Evolutionary conservation across 2,888 invertebrate genomes (phyloP).

Genomic region (Drosophila kuntzei): DNA sequence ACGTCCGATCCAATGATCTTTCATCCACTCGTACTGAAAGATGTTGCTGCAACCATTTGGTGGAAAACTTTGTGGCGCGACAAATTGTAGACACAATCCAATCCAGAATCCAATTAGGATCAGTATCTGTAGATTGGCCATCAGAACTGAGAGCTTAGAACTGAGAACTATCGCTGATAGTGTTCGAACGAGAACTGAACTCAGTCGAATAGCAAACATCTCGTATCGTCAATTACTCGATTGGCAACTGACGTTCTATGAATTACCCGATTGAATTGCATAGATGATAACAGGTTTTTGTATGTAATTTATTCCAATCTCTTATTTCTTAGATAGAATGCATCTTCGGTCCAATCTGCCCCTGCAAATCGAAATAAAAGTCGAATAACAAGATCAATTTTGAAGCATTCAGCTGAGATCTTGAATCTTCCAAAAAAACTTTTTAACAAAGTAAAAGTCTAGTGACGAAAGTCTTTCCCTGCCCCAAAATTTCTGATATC

Average conservation of each 20-base stretch:
- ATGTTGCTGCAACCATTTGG: conserved; percentile 45
- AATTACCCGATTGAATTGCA: conserved; percentile 32
- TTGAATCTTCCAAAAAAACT: too few relatives aligned
- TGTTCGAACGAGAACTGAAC: conserved; percentile 49
- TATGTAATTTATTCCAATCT: conserved; percentile 55
- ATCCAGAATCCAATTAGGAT: conserved; percentile 1
- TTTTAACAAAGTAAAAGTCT: too few relatives aligned
- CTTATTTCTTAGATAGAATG: not conserved
- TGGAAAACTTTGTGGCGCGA: conserved; percentile 48
- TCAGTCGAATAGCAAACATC: conserved; percentile 5
- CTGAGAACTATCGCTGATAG: conserved; percentile 49
- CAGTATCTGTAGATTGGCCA: conserved; percentile 28
- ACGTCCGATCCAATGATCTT: conserved; percentile 49
- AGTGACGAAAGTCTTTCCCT: too few relatives aligned
- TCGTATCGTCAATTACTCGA: conserved; percentile 15
- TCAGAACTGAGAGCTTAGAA: conserved; percentile 10
- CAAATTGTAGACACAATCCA: conserved; percentile 28
- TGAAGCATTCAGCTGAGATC: too few relatives aligned
- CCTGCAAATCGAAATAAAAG: too few relatives aligned
- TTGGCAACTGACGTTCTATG: conserved; percentile 21
- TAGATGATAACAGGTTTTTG: conserved; percentile 39
- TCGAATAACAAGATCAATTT: too few relatives aligned
- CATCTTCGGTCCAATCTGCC: not conserved
- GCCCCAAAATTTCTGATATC: too few relatives aligned
- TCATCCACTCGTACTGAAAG: conserved; percentile 52